phyloP scores from a whole-genome alignment of 2,888 invertebrate species.

The Arenicola marina region DNA sequence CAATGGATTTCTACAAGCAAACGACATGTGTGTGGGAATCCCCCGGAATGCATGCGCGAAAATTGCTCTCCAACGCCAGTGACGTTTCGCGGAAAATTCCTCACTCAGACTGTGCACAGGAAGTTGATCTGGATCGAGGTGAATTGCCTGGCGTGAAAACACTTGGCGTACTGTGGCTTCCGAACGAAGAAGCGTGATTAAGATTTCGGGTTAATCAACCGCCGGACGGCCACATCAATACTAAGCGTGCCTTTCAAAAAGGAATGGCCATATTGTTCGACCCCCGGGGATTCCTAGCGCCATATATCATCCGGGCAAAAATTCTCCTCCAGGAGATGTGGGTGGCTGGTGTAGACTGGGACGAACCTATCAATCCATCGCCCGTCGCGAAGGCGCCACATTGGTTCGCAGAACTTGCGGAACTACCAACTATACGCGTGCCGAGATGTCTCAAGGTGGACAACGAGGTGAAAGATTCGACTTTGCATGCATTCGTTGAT shows the following conservation, averaged over 20 bases:
- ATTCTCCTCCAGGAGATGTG: constrained; percentile 43
- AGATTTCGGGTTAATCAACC: background rate
- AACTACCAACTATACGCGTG: constrained; percentile 16
- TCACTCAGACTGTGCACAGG: background rate
- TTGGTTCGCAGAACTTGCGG: constrained; percentile 28
- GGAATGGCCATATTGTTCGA: constrained; percentile 42
- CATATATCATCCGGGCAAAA: constrained; percentile 36
- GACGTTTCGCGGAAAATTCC: constrained; percentile 5
- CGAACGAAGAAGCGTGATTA: constrained; percentile 10
- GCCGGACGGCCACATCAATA: constrained; percentile 8
- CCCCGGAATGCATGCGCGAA: constrained; percentile 15
- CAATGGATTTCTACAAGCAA: background rate
- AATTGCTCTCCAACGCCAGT: constrained; percentile 15
- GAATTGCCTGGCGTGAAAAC: constrained; percentile 14
- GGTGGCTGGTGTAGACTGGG: constrained; percentile 39
- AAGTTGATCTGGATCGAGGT: constrained; percentile 1
- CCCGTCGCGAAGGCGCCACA: constrained; percentile 7
- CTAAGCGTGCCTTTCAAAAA: constrained; percentile 38
- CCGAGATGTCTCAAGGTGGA: constrained; percentile 24
- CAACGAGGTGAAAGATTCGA: background rate
- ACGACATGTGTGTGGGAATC: too few relatives aligned
- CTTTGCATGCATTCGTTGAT: constrained; percentile 5
- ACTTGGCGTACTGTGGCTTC: constrained; percentile 12
- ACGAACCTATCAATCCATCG: constrained; percentile 31
- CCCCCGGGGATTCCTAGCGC: constrained; percentile 44